phyloP scores from a whole-genome alignment of 2,113 vertebrate genomes.

The Talpa occidentalis region DNA sequence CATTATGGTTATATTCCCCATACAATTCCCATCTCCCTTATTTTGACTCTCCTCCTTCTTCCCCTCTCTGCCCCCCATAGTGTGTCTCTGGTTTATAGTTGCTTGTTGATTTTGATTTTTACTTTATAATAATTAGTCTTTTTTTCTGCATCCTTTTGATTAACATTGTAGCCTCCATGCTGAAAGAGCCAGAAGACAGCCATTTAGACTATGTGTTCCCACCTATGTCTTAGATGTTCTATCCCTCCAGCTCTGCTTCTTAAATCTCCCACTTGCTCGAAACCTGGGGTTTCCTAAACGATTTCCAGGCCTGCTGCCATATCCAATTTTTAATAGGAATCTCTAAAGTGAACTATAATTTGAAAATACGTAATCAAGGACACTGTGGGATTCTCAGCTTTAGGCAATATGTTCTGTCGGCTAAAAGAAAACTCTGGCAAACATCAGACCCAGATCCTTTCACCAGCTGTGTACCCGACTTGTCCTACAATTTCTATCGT shows the following conservation, averaged over 20 bases:
- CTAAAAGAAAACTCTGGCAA: slow-evolving; percentile 70
- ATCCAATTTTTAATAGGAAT: slow-evolving; percentile 74
- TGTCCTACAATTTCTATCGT: slow-evolving; percentile 60
- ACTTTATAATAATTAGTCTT: no score
- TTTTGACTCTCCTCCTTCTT: no score
- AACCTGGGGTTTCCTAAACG: slow-evolving; percentile 76
- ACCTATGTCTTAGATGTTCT: background rate
- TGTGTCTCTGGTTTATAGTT: no score
- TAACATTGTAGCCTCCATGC: background rate
- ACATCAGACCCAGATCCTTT: slow-evolving; percentile 38
- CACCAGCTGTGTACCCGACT: slow-evolving; percentile 71
- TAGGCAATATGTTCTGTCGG: slow-evolving; percentile 72
- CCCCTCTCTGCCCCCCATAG: no score
- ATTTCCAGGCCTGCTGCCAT: slow-evolving; percentile 76
- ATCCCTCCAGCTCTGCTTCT: slow-evolving; percentile 49
- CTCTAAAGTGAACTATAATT: slow-evolving; percentile 77
- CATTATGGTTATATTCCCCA: no score
- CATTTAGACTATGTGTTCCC: background rate
- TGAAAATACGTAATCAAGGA: slow-evolving; percentile 77
- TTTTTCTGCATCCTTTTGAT: background rate
- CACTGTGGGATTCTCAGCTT: slow-evolving; percentile 79
- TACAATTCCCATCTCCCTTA: no score
- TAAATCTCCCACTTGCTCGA: slow-evolving; percentile 51
- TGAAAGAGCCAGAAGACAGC: background rate
- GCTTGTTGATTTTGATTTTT: no score